A percentile compares a stretch with the other conserved stretches of the same genome.
Conservation (phyloP, 2,888 invertebrate genomes). For the Cosmorhoe ocellata region DNA sequence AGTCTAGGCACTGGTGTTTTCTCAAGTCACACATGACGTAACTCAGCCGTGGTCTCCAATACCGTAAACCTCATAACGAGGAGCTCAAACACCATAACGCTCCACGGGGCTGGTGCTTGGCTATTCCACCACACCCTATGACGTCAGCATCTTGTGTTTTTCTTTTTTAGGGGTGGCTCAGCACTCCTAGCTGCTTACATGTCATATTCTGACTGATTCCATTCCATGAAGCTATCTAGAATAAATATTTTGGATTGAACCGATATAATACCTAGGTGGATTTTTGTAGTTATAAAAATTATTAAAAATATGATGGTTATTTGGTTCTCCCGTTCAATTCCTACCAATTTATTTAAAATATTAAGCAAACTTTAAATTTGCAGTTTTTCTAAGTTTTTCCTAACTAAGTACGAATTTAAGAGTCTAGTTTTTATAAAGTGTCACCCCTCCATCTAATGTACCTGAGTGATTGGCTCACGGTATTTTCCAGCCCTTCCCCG, state of each 20-base stretch:
- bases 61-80: slow-evolving; percentile 19
- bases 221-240: too few species aligned
- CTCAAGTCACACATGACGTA: slow-evolving; percentile 10
- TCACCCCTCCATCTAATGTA: slow-evolving; percentile 18
- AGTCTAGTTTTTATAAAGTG: background rate
- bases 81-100: slow-evolving; percentile 24
- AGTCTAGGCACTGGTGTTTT: background rate
- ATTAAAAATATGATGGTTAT: too few species aligned
- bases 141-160: slow-evolving; percentile 17
- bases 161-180: slow-evolving; percentile 6
- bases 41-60: slow-evolving; percentile 7
- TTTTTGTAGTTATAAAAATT: too few species aligned
- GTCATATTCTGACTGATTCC: too few species aligned
- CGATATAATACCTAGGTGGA: too few species aligned
- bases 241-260: too few species aligned
- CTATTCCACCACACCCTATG: slow-evolving; percentile 16
- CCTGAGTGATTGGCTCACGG: background rate
- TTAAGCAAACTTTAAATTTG: too few species aligned
- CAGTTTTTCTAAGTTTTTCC: too few species aligned
- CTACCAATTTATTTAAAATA: too few species aligned
- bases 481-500: slow-evolving; percentile 6
- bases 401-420: too few species aligned
- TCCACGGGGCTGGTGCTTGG: slow-evolving; percentile 2
- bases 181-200: background rate
- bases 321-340: too few species aligned